Percentiles rank a stretch among this genome's conserved stretches.
phyloP scores from a whole-genome alignment of 1,140 invertebrate genomes.

The Drosophila novamexicana region DNA sequence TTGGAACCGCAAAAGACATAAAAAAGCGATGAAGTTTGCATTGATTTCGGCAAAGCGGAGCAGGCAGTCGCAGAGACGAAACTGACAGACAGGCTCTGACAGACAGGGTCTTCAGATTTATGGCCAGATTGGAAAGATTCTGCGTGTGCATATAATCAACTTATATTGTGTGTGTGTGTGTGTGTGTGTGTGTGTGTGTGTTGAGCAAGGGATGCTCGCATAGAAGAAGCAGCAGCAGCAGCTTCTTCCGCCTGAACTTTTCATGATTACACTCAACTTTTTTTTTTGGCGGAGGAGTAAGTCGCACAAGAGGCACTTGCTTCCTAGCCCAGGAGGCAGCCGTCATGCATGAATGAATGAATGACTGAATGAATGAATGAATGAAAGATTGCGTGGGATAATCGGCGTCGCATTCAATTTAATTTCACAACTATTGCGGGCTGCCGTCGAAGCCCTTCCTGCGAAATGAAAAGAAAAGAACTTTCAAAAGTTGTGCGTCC shows the following conservation, averaged over 20 bases:
- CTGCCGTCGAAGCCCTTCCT: conserved; percentile 69
- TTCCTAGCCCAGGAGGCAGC: conserved; percentile 23
- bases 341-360: not conserved
- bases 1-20: conserved; percentile 55
- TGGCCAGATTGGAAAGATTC: conserved; percentile 57
- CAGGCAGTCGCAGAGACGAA: conserved; percentile 3
- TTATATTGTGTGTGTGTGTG: conserved; percentile 49
- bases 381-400: conserved; percentile 82
- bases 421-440: conserved; percentile 81
- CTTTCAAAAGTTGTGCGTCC: conserved; percentile 59
- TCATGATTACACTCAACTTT: conserved; percentile 70
- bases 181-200: too few species aligned
- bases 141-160: conserved; percentile 77
- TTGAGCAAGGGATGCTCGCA: not conserved
- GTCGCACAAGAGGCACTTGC: conserved; percentile 39
- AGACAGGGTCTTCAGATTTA: conserved; percentile 68
- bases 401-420: conserved; percentile 82
- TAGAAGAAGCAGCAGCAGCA: not conserved
- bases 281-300: conserved; percentile 29
- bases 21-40: conserved; percentile 58
- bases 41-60: conserved; percentile 65
- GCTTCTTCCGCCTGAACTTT: conserved; percentile 68
- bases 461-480: conserved; percentile 43
- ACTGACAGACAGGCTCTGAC: conserved; percentile 32
- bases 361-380: conserved; percentile 51